phyloP scores from a whole-genome alignment of 2,113 vertebrate species.

The Laticauda colubrina region DNA sequence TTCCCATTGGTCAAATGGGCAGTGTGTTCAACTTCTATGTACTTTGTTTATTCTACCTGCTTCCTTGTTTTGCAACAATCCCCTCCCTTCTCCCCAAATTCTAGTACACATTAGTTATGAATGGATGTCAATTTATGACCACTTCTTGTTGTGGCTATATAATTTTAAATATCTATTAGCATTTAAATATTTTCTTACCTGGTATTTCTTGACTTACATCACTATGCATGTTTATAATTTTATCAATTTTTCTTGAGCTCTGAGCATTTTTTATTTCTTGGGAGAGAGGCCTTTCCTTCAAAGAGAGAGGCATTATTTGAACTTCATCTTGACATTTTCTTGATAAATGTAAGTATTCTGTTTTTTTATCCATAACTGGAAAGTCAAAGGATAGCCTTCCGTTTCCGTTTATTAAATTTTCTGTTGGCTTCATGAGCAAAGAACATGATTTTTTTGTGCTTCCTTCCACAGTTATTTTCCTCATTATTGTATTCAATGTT shows the following conservation, averaged over 20 bases:
- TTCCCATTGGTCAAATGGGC: neutral
- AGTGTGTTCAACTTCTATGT: neutral
- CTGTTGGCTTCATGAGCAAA: conserved; percentile 61
- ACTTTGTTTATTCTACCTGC: neutral
- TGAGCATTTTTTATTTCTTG: conserved; percentile 53
- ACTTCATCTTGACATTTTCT: conserved; percentile 68
- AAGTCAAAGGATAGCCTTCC: conserved; percentile 72
- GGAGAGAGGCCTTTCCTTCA: conserved; percentile 54
- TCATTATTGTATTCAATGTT: conserved; percentile 50
- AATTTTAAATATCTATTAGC: neutral
- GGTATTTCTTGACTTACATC: conserved; percentile 32
- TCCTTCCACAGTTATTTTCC: conserved; percentile 59
- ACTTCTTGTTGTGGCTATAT: neutral
- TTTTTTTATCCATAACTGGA: conserved; percentile 67
- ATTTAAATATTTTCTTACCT: conserved; percentile 61
- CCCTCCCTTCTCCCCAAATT: neutral
- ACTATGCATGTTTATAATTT: conserved; percentile 43
- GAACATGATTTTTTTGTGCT: conserved; percentile 62
- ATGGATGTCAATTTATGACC: neutral
- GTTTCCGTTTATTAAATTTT: conserved; percentile 64
- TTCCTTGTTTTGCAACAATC: neutral
- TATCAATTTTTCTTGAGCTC: conserved; percentile 34
- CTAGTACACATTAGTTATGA: neutral
- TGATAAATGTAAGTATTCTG: conserved; percentile 56
- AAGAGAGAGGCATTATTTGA: conserved; percentile 52